Evolutionary conservation across 2,113 vertebrate species (phyloP).

Genomic region (Lichenostomus cassidix): DNA sequence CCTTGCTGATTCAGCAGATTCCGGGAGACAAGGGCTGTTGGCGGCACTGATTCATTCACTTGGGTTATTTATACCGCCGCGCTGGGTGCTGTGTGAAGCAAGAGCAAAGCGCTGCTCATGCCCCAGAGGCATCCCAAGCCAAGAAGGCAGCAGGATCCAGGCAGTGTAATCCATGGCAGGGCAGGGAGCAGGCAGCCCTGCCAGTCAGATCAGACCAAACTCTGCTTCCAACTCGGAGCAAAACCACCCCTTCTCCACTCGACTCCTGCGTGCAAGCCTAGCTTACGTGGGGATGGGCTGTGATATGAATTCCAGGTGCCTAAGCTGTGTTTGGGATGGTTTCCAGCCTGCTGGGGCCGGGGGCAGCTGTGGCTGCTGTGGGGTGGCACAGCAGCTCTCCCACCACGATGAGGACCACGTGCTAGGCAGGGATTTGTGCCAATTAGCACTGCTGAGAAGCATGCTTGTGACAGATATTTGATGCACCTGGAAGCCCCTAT

Average conservation of each 20-base stretch:
- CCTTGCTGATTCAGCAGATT: conserved; percentile 56
- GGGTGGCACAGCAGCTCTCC: neutral
- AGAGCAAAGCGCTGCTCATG: neutral
- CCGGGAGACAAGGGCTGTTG: conserved; percentile 38
- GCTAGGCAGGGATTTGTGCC: neutral
- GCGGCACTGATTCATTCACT: conserved; percentile 49
- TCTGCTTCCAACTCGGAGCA: neutral
- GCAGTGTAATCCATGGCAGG: neutral
- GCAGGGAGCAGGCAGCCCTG: neutral
- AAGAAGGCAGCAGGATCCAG: neutral
- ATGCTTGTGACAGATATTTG: neutral
- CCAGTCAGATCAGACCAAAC: neutral
- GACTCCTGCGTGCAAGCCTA: fast-evolving
- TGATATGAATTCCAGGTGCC: neutral
- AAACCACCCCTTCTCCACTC: neutral
- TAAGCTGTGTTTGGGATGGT: neutral
- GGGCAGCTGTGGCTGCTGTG: neutral
- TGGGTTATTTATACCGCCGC: neutral
- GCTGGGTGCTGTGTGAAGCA: conserved; percentile 42
- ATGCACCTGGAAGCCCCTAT: neutral
- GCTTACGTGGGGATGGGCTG: neutral
- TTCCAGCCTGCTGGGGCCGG: neutral
- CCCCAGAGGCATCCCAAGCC: conserved; percentile 25
- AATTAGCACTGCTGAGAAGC: neutral
- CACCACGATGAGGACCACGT: fast-evolving